These are phyloP conservation scores for Erebia aethiops DNA, from an alignment of 2,888 invertebrate species.

Conservation along the genomic window DNA sequence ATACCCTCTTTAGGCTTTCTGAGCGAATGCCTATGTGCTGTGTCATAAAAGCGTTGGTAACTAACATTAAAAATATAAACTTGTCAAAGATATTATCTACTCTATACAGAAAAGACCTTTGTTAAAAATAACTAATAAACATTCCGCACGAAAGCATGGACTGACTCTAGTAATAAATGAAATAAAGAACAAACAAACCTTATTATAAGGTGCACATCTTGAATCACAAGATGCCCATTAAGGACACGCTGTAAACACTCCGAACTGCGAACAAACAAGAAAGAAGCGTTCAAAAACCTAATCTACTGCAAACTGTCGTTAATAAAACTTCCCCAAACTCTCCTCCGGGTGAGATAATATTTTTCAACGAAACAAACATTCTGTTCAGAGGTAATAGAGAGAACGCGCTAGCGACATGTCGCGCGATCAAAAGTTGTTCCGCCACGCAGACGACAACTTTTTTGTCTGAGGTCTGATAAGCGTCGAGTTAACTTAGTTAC, in stretches of 20 bases:
- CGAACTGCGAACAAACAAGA: conserved; percentile 36
- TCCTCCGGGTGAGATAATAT: conserved; percentile 70
- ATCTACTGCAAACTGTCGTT: conserved; percentile 67
- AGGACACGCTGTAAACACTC: conserved; percentile 34
- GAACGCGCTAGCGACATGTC: not conserved
- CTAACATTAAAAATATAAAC: too few relatives aligned
- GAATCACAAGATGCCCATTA: conserved; percentile 27
- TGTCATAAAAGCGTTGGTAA: too few relatives aligned
- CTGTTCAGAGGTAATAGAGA: conserved; percentile 25
- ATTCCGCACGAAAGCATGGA: too few relatives aligned
- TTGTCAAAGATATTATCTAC: too few relatives aligned
- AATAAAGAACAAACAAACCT: conserved; percentile 6
- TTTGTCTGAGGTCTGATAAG: too few relatives aligned
- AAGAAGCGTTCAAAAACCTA: conserved; percentile 39
- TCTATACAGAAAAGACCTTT: too few relatives aligned
- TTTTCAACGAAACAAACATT: conserved; percentile 61
- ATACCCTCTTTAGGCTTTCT: too few relatives aligned
- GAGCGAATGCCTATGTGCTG: too few relatives aligned
- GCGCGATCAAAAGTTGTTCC: not conserved
- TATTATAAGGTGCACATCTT: conserved; percentile 23
- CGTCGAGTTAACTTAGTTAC: too few relatives aligned
- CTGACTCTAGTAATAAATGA: not conserved
- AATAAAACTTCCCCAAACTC: conserved; percentile 72
- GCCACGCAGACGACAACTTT: too few relatives aligned
- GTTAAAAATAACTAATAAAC: too few relatives aligned